These are phyloP conservation scores for Bombyx mori DNA, from an alignment of 1,140 invertebrate genomes.

Conservation along the genomic window DNA sequence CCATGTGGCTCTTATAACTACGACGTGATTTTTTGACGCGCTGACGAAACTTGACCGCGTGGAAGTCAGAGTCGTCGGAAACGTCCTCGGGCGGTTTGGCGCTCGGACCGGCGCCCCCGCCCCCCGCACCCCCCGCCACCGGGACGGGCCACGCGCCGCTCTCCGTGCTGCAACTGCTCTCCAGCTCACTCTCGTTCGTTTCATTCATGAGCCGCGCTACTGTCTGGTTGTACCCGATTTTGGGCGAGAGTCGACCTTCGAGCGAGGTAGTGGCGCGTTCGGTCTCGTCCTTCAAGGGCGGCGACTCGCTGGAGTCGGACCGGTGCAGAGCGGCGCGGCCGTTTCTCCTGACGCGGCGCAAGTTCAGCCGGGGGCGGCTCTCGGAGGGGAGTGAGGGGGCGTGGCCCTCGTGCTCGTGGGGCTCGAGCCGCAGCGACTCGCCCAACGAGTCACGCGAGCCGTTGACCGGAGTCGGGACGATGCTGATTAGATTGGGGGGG, in stretches of 20 bases:
- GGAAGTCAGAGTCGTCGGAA: conserved; percentile 65
- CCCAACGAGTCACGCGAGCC: conserved; percentile 69
- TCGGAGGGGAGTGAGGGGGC: conserved; percentile 34
- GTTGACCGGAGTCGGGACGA: conserved; percentile 72
- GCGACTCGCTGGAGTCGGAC: conserved; percentile 56
- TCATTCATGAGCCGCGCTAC: conserved; percentile 61
- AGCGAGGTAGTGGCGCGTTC: conserved; percentile 22
- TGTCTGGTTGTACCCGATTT: conserved; percentile 40
- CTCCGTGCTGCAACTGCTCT: conserved; percentile 64
- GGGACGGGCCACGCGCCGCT: conserved; percentile 33
- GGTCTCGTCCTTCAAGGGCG: conserved; percentile 31
- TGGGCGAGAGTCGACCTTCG: conserved; percentile 28
- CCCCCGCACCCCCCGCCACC: conserved; percentile 27
- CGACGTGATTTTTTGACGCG: conserved; percentile 69
- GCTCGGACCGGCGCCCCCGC: conserved; percentile 38
- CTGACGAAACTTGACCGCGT: conserved; percentile 66
- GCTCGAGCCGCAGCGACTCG: conserved; percentile 59
- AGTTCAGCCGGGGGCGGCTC: conserved; percentile 28
- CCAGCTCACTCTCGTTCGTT: conserved; percentile 64
- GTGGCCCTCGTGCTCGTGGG: conserved; percentile 33
- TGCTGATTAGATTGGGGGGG: conserved; percentile 65
- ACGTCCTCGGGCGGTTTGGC: conserved; percentile 35
- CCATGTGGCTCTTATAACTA: conserved; percentile 71
- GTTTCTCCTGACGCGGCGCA: conserved; percentile 35
- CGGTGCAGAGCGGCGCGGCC: conserved; percentile 34